A percentile compares a stretch with the other conserved stretches of the same genome.
Evolutionary conservation across 2,888 invertebrate genomes (phyloP).

Genomic region (Ditylenchus weischeri): DNA sequence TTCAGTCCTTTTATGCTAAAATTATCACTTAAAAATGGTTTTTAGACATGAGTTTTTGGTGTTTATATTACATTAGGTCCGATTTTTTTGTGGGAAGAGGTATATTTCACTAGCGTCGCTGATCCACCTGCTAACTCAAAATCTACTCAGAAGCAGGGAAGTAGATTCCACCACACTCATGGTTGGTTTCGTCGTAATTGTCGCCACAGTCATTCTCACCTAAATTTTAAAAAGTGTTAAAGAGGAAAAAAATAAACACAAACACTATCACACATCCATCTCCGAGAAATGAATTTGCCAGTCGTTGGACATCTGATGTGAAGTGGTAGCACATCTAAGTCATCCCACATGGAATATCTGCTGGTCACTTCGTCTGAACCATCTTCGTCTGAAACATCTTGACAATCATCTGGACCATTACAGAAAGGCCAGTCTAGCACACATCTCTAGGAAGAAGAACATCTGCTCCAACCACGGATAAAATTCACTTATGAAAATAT

Average conservation of each 20-base stretch:
- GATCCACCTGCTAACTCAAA: too few species aligned
- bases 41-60: too few species aligned
- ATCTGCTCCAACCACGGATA: constrained; percentile 82
- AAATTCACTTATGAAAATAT: not conserved
- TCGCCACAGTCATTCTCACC: constrained; percentile 66
- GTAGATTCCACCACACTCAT: too few species aligned
- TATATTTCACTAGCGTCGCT: too few species aligned
- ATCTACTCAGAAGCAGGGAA: too few species aligned
- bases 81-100: too few species aligned
- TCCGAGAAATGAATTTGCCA: constrained; percentile 71
- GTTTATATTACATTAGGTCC: too few species aligned
- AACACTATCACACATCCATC: constrained; percentile 80
- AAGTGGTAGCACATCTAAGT: too few species aligned
- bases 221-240: too few species aligned
- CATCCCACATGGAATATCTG: constrained; percentile 79
- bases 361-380: constrained; percentile 83
- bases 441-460: constrained; percentile 72
- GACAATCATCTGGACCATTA: constrained; percentile 86
- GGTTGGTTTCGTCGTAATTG: constrained; percentile 77
- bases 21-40: too few species aligned
- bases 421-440: constrained; percentile 97
- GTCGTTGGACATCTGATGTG: constrained; percentile 75
- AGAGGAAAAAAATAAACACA: constrained; percentile 67
- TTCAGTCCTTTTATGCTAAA: too few species aligned
- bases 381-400: too few species aligned